A percentile compares a stretch with the other conserved stretches of the same genome.
Evolutionary conservation across 2,113 vertebrate genomes (phyloP).

Genomic region (Petroica traversi): DNA sequence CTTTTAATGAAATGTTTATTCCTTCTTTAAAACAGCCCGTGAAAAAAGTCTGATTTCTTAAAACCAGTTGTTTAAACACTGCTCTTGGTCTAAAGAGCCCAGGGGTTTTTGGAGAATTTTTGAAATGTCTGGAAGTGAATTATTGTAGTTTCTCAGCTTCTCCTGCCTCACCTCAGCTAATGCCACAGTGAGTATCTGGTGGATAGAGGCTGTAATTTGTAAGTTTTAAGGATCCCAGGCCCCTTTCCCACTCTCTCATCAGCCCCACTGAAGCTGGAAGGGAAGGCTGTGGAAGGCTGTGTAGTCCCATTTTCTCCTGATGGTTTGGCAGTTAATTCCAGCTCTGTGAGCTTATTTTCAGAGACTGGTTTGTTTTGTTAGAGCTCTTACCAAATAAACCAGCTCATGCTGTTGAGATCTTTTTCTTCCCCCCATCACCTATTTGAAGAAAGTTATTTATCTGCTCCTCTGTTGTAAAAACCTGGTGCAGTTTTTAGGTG

Average conservation of each 20-base stretch:
- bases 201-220: not conserved
- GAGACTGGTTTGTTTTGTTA: not conserved
- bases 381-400: not conserved
- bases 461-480: not conserved
- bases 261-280: not conserved
- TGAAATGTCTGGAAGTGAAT: not conserved
- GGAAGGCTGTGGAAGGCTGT: not conserved
- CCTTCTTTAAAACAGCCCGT: not conserved
- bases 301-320: not conserved
- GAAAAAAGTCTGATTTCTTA: not conserved
- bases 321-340: not conserved
- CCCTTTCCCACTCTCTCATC: not conserved
- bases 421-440: not conserved
- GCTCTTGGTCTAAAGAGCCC: not conserved
- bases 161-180: not conserved
- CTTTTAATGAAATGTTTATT: slow-evolving; percentile 1
- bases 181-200: not conserved
- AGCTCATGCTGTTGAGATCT: not conserved
- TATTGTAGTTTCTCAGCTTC: not conserved
- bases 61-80: not conserved
- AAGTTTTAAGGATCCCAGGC: not conserved
- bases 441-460: not conserved
- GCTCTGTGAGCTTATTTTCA: not conserved
- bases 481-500: not conserved
- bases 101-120: not conserved